Evolutionary conservation across 2,888 invertebrate species (phyloP).

Genomic region (Amaurobius ferox): DNA sequence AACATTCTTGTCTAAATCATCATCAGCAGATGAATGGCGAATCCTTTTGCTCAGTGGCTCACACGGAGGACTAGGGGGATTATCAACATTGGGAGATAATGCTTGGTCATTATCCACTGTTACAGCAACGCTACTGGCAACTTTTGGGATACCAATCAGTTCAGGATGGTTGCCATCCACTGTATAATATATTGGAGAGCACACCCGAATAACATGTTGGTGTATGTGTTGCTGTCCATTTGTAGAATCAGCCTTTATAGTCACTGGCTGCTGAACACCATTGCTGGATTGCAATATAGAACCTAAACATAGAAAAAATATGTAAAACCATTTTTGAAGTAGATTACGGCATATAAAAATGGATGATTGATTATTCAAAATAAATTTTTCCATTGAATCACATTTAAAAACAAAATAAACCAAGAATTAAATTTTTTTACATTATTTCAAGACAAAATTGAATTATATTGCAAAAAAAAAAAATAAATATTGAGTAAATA

Average conservation of each 20-base stretch:
- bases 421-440: no score
- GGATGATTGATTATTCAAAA: no score
- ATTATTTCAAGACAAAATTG: no score
- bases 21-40: constrained; percentile 80
- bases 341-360: no score
- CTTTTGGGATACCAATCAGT: constrained; percentile 67
- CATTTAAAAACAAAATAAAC: no score
- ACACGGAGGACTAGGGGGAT: constrained; percentile 77
- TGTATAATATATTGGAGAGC: constrained; percentile 88
- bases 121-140: constrained; percentile 20
- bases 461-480: no score
- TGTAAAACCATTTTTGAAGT: no score
- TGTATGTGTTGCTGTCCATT: constrained; percentile 82
- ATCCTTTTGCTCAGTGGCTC: constrained; percentile 80
- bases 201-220: constrained; percentile 87
- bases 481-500: no score
- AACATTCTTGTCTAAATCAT: constrained; percentile 79
- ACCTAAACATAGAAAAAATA: constrained; percentile 82
- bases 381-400: no score
- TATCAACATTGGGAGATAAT: constrained; percentile 35
- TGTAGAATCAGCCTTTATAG: background rate
- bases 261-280: constrained; percentile 60
- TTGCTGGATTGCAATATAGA: constrained; percentile 90
- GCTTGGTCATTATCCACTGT: constrained; percentile 34
- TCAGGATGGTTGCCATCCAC: constrained; percentile 80